Evolutionary conservation across 2,797 vertebrate genomes (phyloP).

Genomic region (Diplodus puntazzo): DNA sequence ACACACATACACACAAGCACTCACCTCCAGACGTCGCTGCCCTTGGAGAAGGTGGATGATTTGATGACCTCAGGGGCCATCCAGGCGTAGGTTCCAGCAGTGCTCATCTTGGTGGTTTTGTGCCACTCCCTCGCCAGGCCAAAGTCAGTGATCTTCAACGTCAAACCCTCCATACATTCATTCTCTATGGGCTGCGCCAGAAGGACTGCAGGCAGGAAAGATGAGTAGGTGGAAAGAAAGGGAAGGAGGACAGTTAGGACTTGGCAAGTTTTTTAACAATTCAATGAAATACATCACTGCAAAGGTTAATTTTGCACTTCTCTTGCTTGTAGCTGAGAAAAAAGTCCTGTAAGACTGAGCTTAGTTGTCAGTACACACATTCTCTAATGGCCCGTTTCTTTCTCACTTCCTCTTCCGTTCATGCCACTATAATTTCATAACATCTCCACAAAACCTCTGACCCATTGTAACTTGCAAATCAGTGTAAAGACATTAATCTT

Average conservation of each 20-base stretch:
- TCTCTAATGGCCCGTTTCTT: constrained; percentile 21
- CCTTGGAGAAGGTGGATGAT: constrained; percentile 93
- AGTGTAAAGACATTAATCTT: not conserved
- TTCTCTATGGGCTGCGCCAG: constrained; percentile 90
- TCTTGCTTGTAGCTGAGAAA: not conserved
- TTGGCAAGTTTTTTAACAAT: not conserved
- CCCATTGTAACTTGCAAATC: not conserved
- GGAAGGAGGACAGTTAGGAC: not conserved
- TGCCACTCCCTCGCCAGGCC: constrained; percentile 94
- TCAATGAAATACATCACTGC: not conserved
- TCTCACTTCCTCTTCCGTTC: constrained; percentile 64
- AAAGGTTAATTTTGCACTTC: not conserved
- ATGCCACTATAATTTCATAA: constrained; percentile 1
- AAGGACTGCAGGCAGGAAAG: constrained; percentile 81
- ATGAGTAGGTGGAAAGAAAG: not conserved
- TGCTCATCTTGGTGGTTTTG: constrained; percentile 95
- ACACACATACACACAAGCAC: constrained; percentile 24
- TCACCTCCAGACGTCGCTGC: constrained; percentile 95
- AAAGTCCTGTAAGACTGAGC: not conserved
- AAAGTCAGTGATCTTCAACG: constrained; percentile 93
- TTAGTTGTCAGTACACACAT: constrained; percentile 7
- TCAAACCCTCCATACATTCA: constrained; percentile 89
- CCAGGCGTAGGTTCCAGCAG: constrained; percentile 93
- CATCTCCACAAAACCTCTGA: constrained; percentile 6
- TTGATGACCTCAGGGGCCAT: constrained; percentile 96